Evolutionary conservation across 2,113 vertebrate genomes (phyloP).

Genomic region (Noctilio leporinus): DNA sequence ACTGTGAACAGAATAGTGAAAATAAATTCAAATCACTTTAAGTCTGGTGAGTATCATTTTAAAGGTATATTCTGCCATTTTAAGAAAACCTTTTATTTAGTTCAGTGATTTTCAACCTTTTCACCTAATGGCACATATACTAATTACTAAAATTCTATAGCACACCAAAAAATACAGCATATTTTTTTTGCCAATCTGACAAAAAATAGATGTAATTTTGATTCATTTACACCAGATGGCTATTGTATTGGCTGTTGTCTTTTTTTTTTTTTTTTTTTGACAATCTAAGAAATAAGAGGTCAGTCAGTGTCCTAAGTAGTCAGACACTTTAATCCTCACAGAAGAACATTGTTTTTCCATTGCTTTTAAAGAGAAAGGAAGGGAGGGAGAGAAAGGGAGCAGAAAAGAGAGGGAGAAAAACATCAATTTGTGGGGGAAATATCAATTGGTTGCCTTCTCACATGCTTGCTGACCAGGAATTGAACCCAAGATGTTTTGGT

Average conservation of each 20-base stretch:
- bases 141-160: neutral
- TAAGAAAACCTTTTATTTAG: constrained; percentile 57
- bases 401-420: too few species aligned
- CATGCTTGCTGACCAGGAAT: too few species aligned
- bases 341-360: too few species aligned
- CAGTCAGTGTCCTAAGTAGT: neutral
- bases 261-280: neutral
- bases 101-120: neutral
- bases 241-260: neutral
- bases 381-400: too few species aligned
- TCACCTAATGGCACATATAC: neutral
- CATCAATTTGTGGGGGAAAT: too few species aligned
- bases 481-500: too few species aligned
- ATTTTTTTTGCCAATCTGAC: neutral
- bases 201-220: neutral
- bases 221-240: neutral
- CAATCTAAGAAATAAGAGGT: neutral
- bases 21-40: neutral
- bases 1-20: neutral
- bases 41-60: too few species aligned
- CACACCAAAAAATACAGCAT: neutral
- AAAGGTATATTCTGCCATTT: neutral
- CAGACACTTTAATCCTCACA: neutral
- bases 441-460: too few species aligned
- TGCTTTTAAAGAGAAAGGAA: too few species aligned